Percentiles rank a stretch among this genome's conserved stretches.
phyloP scores from a whole-genome alignment of 2,113 vertebrate species.

The Cyprinus carpio region DNA sequence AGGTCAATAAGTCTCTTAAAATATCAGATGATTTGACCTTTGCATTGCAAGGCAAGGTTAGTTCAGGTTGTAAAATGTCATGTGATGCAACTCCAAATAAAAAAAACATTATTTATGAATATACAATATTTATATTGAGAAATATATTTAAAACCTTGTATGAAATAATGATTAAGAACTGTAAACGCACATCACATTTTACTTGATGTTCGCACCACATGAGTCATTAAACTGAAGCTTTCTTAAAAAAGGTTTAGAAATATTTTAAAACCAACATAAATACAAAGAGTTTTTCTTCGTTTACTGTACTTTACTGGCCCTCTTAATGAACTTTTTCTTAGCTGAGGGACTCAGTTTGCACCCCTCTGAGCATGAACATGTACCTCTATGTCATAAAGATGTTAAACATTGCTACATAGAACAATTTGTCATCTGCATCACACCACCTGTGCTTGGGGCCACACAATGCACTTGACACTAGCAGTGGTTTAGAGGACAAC shows the following conservation, averaged over 20 bases:
- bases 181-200: neutral
- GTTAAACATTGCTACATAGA: slow-evolving; percentile 1
- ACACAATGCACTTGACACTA: slow-evolving; percentile 24
- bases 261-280: neutral
- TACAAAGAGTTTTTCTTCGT: neutral
- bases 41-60: neutral
- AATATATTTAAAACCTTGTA: neutral
- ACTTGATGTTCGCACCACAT: neutral
- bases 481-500: neutral
- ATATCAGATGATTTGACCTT: slow-evolving; percentile 20
- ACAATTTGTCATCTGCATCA: neutral
- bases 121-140: neutral
- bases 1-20: neutral
- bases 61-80: neutral
- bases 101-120: neutral
- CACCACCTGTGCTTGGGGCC: slow-evolving; percentile 8
- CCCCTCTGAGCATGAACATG: neutral
- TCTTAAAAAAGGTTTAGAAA: neutral
- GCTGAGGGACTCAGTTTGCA: slow-evolving; percentile 40
- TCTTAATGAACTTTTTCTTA: slow-evolving; percentile 70
- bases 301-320: neutral
- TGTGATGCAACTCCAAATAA: neutral
- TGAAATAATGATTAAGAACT: too few relatives aligned
- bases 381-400: neutral
- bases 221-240: neutral